Conservation (phyloP, 2,113 vertebrate species). For the Thomomys bottae region DNA sequence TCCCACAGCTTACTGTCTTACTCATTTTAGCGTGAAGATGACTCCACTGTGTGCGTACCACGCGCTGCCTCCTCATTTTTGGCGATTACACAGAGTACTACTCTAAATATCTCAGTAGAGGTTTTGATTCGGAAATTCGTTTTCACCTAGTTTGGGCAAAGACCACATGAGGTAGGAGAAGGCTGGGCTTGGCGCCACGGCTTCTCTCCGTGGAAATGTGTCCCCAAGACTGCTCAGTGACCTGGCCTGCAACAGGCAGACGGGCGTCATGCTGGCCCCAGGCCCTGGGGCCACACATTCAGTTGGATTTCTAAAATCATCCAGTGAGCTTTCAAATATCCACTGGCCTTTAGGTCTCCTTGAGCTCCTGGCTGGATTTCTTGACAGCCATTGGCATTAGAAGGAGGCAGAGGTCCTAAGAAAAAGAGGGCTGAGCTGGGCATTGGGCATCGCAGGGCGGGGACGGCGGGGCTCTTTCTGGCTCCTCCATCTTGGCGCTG, state of each 20-base stretch:
- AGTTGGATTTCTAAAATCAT: no score
- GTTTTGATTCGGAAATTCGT: background rate
- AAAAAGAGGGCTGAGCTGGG: fast-evolving
- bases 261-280: background rate
- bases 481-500: no score
- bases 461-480: no score
- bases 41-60: background rate
- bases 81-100: background rate
- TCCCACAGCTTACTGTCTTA: background rate
- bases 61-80: background rate
- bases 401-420: background rate
- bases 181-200: background rate
- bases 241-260: background rate
- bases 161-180: background rate
- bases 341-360: no score
- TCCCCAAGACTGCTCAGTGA: fast-evolving
- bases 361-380: background rate
- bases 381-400: background rate
- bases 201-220: background rate
- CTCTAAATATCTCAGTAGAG: background rate
- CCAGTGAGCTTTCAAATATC: background rate
- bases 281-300: background rate
- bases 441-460: background rate
- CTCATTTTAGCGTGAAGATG: background rate
- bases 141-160: background rate